Evolutionary conservation across 1,140 invertebrate genomes (phyloP).

Genomic region (Lasaia peninsularis): DNA sequence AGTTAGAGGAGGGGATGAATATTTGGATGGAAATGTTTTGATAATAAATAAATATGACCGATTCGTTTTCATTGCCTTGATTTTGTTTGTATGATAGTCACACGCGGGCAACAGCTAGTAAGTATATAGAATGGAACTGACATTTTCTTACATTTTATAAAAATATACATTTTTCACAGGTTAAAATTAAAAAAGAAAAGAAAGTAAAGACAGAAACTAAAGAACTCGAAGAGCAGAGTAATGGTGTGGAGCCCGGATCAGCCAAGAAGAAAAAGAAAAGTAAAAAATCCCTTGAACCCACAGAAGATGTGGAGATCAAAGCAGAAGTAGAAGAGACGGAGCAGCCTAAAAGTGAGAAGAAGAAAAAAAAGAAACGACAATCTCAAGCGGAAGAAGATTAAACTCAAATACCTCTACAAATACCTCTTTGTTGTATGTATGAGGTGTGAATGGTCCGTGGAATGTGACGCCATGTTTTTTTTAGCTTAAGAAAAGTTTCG

Average conservation of each 20-base stretch:
- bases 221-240: conserved; percentile 30
- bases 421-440: background rate
- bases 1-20: too few species aligned
- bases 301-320: conserved; percentile 27
- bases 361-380: conserved; percentile 56
- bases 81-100: too few species aligned
- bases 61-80: too few species aligned
- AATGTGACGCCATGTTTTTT: background rate
- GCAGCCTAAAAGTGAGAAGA: conserved; percentile 48
- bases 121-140: too few species aligned
- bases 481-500: background rate
- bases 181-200: conserved; percentile 47
- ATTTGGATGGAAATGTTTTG: too few species aligned
- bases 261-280: conserved; percentile 74
- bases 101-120: too few species aligned
- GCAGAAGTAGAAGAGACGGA: conserved; percentile 29
- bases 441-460: background rate
- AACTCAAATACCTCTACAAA: conserved; percentile 2
- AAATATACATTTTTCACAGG: conserved; percentile 27
- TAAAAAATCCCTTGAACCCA: conserved; percentile 43
- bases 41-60: too few species aligned
- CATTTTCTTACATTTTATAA: background rate
- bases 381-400: conserved; percentile 47
- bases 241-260: conserved; percentile 36
- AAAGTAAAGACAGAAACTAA: conserved; percentile 34